These are phyloP conservation scores for Hemiscyllium ocellatum DNA, from an alignment of 2,113 vertebrate species.

Conservation along the genomic window DNA sequence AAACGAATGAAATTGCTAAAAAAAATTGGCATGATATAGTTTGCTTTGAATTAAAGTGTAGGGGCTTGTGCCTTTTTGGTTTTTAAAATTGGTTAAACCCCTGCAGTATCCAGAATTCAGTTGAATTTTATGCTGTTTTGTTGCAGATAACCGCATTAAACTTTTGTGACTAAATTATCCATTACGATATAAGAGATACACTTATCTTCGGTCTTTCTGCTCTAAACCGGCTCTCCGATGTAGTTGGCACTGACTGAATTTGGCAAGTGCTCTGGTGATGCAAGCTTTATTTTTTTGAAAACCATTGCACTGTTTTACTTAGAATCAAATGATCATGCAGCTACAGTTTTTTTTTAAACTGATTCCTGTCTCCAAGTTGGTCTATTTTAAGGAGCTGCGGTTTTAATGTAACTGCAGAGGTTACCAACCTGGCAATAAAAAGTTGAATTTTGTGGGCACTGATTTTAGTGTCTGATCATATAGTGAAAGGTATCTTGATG, in stretches of 20 bases:
- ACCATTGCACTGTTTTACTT: neutral
- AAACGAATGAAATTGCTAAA: too few relatives aligned
- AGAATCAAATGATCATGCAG: neutral
- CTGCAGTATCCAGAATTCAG: too few relatives aligned
- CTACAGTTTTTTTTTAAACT: neutral
- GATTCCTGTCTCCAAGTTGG: neutral
- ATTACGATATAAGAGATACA: neutral
- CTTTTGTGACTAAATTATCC: neutral
- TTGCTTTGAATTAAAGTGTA: neutral
- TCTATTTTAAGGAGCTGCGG: neutral
- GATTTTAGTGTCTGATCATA: neutral
- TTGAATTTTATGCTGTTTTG: too few relatives aligned
- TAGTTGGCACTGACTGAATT: neutral
- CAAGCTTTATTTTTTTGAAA: constrained; percentile 3
- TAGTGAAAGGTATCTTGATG: neutral
- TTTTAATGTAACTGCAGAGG: neutral
- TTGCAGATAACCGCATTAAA: neutral
- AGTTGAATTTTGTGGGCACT: neutral
- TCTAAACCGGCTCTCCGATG: neutral
- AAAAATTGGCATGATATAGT: too few relatives aligned
- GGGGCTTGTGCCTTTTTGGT: neutral
- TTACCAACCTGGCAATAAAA: neutral
- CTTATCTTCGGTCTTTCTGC: neutral
- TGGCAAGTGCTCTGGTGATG: neutral
- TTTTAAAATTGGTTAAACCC: neutral